Conservation (phyloP, 1,140 invertebrate species). For the Zaprionus capensis region DNA sequence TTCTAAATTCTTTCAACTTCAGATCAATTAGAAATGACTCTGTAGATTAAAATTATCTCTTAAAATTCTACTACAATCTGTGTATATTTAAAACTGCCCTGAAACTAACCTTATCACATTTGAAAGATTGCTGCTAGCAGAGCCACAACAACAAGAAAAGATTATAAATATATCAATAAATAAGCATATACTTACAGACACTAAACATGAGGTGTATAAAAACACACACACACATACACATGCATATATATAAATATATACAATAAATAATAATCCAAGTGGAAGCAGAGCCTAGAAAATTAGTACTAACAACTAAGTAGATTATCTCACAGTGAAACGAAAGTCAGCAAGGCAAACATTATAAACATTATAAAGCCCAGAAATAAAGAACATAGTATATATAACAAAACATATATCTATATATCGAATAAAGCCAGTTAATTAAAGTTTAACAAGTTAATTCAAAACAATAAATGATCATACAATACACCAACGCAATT, state of each 20-base stretch:
- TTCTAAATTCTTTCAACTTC: no score
- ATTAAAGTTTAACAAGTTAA: conserved; percentile 67
- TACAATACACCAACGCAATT: conserved; percentile 40
- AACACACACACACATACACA: conserved; percentile 29
- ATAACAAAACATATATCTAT: not conserved
- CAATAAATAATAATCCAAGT: conserved; percentile 35
- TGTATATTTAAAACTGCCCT: not conserved
- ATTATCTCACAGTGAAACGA: conserved; percentile 35
- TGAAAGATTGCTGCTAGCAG: not conserved
- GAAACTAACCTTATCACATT: not conserved
- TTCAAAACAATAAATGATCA: conserved; percentile 67
- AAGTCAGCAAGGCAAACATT: conserved; percentile 5
- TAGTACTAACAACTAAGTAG: conserved; percentile 47
- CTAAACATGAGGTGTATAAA: not conserved
- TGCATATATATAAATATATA: conserved; percentile 14
- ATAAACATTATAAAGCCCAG: conserved; percentile 2
- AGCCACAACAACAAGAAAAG: not conserved
- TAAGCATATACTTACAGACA: conserved; percentile 3
- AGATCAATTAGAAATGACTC: not conserved
- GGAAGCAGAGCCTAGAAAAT: conserved; percentile 25
- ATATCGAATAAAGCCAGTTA: conserved; percentile 47
- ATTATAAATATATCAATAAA: conserved; percentile 7
- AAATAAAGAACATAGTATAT: not conserved
- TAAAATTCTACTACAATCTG: not conserved
- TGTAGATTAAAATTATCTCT: no score